Evolutionary conservation across 2,888 invertebrate genomes (phyloP).

Genomic region (Rhodophaea formosa): DNA sequence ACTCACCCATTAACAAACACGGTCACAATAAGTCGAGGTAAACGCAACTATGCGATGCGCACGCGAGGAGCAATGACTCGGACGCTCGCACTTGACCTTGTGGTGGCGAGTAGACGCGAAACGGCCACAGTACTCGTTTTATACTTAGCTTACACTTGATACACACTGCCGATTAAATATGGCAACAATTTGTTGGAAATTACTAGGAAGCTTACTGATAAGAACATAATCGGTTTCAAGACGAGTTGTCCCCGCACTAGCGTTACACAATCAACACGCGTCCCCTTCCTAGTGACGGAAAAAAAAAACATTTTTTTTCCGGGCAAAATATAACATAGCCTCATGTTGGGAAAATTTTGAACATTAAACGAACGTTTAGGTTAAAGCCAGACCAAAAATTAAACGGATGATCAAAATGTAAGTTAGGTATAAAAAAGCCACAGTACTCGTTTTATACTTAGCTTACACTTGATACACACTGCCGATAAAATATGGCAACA

Average conservation of each 20-base stretch:
- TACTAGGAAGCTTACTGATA: no score
- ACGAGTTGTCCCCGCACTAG: no score
- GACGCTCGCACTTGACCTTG: conserved; percentile 76
- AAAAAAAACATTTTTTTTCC: no score
- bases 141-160: conserved; percentile 53
- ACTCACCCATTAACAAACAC: conserved; percentile 34
- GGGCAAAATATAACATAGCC: no score
- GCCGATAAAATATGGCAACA: conserved; percentile 26
- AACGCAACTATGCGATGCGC: conserved; percentile 50
- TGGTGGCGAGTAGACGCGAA: conserved; percentile 70
- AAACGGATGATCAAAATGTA: no score
- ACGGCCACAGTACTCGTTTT: conserved; percentile 69
- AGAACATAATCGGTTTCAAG: no score
- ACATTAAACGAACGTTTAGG: no score
- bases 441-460: conserved; percentile 75
- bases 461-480: conserved; percentile 43
- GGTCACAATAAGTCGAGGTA: conserved; percentile 37
- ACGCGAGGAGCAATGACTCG: conserved; percentile 74
- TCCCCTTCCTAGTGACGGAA: no score
- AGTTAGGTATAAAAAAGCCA: no score
- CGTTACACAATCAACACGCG: no score
- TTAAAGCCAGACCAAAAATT: no score
- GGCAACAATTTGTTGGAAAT: conserved; percentile 15
- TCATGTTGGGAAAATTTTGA: no score
- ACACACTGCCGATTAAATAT: conserved; percentile 39